Conservation (phyloP, 2,888 invertebrate species). For the Julus scandinavius region DNA sequence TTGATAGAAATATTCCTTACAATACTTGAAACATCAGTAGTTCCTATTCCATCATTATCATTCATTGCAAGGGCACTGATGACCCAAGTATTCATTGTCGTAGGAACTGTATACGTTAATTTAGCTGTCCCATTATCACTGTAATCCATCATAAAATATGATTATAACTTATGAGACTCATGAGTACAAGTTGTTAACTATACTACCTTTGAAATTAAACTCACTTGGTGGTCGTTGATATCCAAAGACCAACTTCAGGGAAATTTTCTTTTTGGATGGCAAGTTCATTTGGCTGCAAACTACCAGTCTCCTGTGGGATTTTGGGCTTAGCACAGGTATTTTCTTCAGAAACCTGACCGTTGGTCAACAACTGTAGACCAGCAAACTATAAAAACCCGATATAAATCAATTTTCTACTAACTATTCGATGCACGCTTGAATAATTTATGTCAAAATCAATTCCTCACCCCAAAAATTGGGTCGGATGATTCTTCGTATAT, state of each 20-base stretch:
- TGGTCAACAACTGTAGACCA: not conserved
- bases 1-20: not conserved
- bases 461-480: not conserved
- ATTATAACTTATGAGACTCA: too few species aligned
- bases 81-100: not conserved
- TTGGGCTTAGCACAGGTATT: not conserved
- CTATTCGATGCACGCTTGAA: not conserved
- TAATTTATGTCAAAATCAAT: not conserved
- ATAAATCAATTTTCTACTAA: not conserved
- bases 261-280: not conserved
- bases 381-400: not conserved
- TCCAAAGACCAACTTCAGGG: conserved; percentile 18
- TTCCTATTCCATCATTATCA: not conserved
- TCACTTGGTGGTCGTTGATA: not conserved
- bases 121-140: not conserved
- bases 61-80: not conserved
- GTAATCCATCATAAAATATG: not conserved
- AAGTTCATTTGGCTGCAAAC: not conserved
- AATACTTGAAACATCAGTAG: not conserved
- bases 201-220: not conserved
- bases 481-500: not conserved
- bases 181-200: too few species aligned
- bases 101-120: not conserved
- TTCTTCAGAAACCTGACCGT: not conserved
- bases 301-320: not conserved